Base-by-base conservation (phyloP, 2,113 vertebrate species). In the Bombycilla garrulus region DNA sequence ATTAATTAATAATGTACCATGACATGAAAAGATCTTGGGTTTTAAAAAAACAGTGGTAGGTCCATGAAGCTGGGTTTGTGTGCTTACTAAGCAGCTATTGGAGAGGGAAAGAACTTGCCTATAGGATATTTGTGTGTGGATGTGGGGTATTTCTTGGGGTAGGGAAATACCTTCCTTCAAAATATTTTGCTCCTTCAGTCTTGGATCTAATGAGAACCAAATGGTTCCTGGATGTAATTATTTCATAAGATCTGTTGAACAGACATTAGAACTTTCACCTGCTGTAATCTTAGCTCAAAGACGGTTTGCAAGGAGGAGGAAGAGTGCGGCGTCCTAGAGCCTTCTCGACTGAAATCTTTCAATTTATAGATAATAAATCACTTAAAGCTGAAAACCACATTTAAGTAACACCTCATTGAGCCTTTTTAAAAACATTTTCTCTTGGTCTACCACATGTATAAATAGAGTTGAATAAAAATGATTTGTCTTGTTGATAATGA, bases 321-420 rank as follows among this genome's bases (percentile, higher is more conserved):
- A 81, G 60, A 93, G 40, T 76, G 70, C 0, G 54, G 24, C 0
- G 0, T 95, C 76, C 36, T 50, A 74, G 56, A 64, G 51, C 44
- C 15, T 88, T 93, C 80, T 65, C 51, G 2, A 94, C 95, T 58
- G 9, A 96, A 95, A 90, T 80, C 19, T 78, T 93, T 93, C 76
- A 78, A 69, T 92, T 92, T 93, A 84, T 88, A 94, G 72, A 90
- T 82, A 90, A 88, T 96, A 95, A 97, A 96, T 97, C 93, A 94
- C 73, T 94, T 95, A 33, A 74, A 90, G 81, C 72, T 90, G 65
- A 74, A 96, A 95, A 86, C 94, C 88, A 72, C 93, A 94, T 93
- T 86, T 88, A 95, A 83, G 60, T 96, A 96, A 92, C 93, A 96
- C 85, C 69, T 95, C 92, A 90, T 79, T 93, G 86, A 96, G 88